phyloP scores from a whole-genome alignment of 2,113 vertebrate genomes.

The Leptobrachium ailaonicum region DNA sequence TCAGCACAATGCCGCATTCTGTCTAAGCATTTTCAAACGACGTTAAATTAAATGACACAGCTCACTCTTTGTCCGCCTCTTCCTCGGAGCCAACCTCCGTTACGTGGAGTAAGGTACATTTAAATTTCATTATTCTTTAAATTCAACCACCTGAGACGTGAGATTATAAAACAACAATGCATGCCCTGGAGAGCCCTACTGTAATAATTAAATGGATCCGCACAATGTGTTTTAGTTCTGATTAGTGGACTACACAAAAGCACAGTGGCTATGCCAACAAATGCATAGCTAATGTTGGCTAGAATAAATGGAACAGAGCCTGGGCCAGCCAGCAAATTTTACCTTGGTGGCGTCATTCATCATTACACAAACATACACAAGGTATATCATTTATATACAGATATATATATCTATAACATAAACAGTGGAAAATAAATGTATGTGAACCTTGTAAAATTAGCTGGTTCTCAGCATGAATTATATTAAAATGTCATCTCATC shows the following conservation, averaged over 20 bases:
- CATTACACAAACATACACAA: neutral
- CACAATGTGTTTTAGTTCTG: slow-evolving; percentile 29
- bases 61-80: slow-evolving; percentile 16
- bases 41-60: slow-evolving; percentile 14
- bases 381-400: neutral
- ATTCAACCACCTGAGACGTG: slow-evolving; percentile 29
- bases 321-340: slow-evolving; percentile 1
- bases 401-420: neutral
- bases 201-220: slow-evolving; percentile 28
- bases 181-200: slow-evolving; percentile 30
- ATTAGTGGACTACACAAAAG: slow-evolving; percentile 22
- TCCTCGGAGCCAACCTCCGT: slow-evolving; percentile 23
- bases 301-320: slow-evolving; percentile 19
- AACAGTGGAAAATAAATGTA: too few species aligned
- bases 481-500: too few species aligned
- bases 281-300: slow-evolving; percentile 5
- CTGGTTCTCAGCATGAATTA: too few species aligned
- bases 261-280: slow-evolving; percentile 14
- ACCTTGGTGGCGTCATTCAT: neutral
- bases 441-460: too few species aligned
- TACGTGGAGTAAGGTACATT: slow-evolving; percentile 33
- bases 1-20: slow-evolving; percentile 1
- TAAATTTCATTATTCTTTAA: slow-evolving; percentile 42
- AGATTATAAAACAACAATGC: slow-evolving; percentile 39
- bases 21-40: slow-evolving; percentile 7